Evolutionary conservation across 2,888 invertebrate species (phyloP).

Genomic region (Eledona agricola): DNA sequence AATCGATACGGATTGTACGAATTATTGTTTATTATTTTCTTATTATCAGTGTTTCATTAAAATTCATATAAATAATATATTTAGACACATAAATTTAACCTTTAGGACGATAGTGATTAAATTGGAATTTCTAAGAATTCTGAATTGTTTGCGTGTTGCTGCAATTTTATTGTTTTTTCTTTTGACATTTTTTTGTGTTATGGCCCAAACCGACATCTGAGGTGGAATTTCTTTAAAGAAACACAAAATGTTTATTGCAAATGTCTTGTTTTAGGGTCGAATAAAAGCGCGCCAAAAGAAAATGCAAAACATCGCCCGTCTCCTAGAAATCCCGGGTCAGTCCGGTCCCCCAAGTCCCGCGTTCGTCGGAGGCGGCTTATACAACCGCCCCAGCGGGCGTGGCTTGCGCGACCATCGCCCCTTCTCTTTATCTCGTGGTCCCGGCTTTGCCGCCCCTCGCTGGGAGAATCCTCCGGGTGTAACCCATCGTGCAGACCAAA

Average conservation of each 20-base stretch:
- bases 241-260: no score
- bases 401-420: slow-evolving; percentile 57
- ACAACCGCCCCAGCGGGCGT: slow-evolving; percentile 47
- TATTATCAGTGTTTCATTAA: no score
- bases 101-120: no score
- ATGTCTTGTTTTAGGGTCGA: slow-evolving; percentile 82
- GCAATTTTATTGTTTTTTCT: slow-evolving; percentile 3
- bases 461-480: slow-evolving; percentile 60
- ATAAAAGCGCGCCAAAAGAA: slow-evolving; percentile 96
- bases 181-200: no score
- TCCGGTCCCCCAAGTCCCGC: slow-evolving; percentile 64
- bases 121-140: no score
- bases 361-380: slow-evolving; percentile 57
- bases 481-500: slow-evolving; percentile 55
- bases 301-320: slow-evolving; percentile 92
- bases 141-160: slow-evolving; percentile 14
- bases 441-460: slow-evolving; percentile 62
- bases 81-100: no score
- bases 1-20: no score
- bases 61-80: no score
- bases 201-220: no score
- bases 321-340: slow-evolving; percentile 84
- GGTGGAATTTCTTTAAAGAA: no score
- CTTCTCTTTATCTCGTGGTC: slow-evolving; percentile 58
- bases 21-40: no score